Conservation (phyloP, 2,797 vertebrate species). For the Mus spretus region DNA sequence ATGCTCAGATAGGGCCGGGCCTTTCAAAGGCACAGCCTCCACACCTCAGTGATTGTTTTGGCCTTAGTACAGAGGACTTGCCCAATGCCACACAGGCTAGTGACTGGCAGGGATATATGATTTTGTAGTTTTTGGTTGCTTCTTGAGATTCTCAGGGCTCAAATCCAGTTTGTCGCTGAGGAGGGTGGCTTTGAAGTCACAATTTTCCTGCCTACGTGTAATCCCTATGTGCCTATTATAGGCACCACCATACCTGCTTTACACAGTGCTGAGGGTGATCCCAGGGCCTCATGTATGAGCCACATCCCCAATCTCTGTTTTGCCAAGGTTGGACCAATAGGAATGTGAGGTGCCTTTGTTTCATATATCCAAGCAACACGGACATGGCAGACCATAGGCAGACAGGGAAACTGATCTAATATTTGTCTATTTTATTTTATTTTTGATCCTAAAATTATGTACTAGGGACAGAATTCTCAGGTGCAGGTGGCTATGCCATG, state of each 20-base stretch:
- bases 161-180: neutral
- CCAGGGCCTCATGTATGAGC: neutral
- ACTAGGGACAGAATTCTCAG: constrained; percentile 22
- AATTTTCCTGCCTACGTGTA: neutral
- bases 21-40: constrained; percentile 47
- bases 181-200: neutral
- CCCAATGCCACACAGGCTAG: neutral
- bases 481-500: neutral
- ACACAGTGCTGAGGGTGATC: no score
- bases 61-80: neutral
- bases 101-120: neutral
- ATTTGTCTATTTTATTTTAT: constrained; percentile 28
- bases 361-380: neutral
- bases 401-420: constrained; percentile 11
- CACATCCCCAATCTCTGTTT: neutral
- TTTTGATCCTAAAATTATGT: constrained; percentile 53
- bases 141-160: neutral
- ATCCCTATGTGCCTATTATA: neutral
- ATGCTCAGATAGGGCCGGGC: neutral
- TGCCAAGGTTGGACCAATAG: neutral
- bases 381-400: neutral
- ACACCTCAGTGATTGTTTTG: neutral
- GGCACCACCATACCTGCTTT: neutral
- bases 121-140: neutral
- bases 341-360: neutral